These are phyloP conservation scores for Centropus bengalensis DNA, from an alignment of 2,113 vertebrate genomes.

Conservation along the genomic window DNA sequence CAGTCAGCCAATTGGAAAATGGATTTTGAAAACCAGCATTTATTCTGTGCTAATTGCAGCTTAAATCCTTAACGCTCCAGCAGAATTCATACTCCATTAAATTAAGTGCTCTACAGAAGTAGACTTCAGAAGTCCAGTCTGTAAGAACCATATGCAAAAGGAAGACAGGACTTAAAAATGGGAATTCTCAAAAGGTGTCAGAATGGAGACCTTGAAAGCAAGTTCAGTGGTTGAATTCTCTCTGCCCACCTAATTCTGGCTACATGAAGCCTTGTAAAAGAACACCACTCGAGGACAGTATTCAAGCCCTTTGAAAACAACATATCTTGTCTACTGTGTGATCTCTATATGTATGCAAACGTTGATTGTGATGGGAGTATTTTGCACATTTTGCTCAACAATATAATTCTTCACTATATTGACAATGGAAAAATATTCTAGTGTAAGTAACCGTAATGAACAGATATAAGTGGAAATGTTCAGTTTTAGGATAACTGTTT, in stretches of 20 bases:
- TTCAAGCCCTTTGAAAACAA: neutral
- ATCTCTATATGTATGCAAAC: neutral
- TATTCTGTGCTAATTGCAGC: constrained; percentile 1
- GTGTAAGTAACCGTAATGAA: neutral
- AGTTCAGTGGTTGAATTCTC: neutral
- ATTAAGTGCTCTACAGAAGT: constrained; percentile 25
- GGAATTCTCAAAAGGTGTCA: neutral
- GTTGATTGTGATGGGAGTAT: neutral
- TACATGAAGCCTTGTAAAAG: neutral
- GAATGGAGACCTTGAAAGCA: neutral
- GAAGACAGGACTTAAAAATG: neutral
- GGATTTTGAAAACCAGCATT: constrained; percentile 32
- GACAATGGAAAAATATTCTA: neutral
- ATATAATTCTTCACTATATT: neutral
- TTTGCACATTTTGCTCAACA: neutral
- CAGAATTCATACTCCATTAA: constrained; percentile 48
- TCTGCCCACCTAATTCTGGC: neutral
- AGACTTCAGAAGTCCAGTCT: neutral
- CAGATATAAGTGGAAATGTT: neutral
- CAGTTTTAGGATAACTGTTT: neutral
- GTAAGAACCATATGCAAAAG: neutral
- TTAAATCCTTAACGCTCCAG: constrained; percentile 39
- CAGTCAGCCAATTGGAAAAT: constrained; percentile 38
- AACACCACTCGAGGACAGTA: accelerated
- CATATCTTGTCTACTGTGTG: neutral